These are phyloP conservation scores for Rattus norvegicus DNA, from an alignment of 2,113 vertebrate species.

Conservation along the genomic window GRCr8 NC_086020.1:83447001-83447500, in stretches of 20 bases:
- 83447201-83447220: neutral
- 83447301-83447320: neutral
- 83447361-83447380: fast-evolving
- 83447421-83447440: neutral
- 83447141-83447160: too few relatives aligned
- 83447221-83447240: neutral
- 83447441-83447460: neutral
- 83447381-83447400: neutral
- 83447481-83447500: neutral
- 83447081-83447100: too few relatives aligned
- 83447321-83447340: neutral
- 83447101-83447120: too few relatives aligned
- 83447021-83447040: too few relatives aligned
- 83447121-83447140: too few relatives aligned
- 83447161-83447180: too few relatives aligned
- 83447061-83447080: too few relatives aligned
- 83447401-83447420: neutral
- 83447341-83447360: neutral
- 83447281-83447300: neutral
- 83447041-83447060: too few relatives aligned
- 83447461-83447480: neutral
- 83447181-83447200: neutral
- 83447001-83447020: too few relatives aligned
- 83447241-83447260: neutral
- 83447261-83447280: neutral